Base-by-base conservation (phyloP, 2,797 vertebrate genomes). In the Phylloscopus collybita region DNA sequence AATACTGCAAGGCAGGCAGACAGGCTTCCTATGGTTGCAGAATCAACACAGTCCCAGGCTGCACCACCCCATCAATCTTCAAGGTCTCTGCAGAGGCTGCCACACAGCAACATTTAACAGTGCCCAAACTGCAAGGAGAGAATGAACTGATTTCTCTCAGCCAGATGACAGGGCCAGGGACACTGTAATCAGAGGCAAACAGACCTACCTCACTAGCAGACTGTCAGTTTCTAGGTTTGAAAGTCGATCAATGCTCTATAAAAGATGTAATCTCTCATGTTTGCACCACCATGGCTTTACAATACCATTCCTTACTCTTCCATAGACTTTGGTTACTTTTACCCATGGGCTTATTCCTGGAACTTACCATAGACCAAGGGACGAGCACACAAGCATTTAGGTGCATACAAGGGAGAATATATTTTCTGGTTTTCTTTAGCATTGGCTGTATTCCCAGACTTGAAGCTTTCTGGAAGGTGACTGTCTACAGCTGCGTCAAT, bases 361-460 rank as follows among this genome's bases (percentile, higher is more conserved):
- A 25, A 71, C 6, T 73, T 78, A 19, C 14, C 53, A 51, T 44
- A 67, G 30, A 51, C 27, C 9, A 11, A 1, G 4, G 7, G 10
- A 6, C 0, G 0, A 84, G 13, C 1, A 4, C n/a, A 36, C 4
- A 6, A 26, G 36, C 66, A 53, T 71, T 74, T 85, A 44, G 38
- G 53, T 64, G 15, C 4, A 2, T 64, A 21, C 45, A 67, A 56
- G 50, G 34, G 54, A 87, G 42, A 87, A 75, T 64, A 32, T 11
- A 38, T 75, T 53, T 72, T 60, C 29, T 81, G 60, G 22, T 57
- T 82, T 91, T 82, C 36, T 87, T 90, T 38, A 75, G 56, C 66
- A 22, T 13, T 86, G 85, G 70, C 74, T 71, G 21, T 60, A 51
- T 85, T 91, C 61, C 66, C 62, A 86, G 78, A 66, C 11, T 38